phyloP scores from a whole-genome alignment of 1,140 invertebrate genomes.

The Bombus polaris region DNA sequence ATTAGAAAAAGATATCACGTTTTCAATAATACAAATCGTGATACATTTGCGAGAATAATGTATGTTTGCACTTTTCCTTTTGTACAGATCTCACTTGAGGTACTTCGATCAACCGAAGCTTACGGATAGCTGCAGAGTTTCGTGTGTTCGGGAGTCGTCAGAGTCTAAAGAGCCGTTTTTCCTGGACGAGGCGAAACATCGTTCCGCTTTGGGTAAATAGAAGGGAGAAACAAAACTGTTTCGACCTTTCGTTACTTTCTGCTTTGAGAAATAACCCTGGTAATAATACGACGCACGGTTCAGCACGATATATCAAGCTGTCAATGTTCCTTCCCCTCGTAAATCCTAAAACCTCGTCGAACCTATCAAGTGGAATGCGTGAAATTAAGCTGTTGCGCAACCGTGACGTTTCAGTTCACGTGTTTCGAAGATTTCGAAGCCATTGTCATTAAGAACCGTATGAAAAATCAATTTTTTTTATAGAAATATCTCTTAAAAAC shows the following conservation, averaged over 20 bases:
- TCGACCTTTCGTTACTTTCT: background rate
- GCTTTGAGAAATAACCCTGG: background rate
- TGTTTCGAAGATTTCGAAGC: background rate
- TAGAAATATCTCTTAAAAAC: background rate
- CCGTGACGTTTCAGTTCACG: rapidly evolving
- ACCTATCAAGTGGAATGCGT: background rate
- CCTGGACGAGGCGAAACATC: constrained; percentile 55
- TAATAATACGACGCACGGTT: background rate
- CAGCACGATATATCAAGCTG: background rate
- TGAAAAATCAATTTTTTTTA: background rate
- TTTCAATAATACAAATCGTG: no score
- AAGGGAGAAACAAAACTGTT: background rate
- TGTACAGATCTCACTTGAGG: constrained; percentile 21
- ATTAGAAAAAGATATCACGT: no score
- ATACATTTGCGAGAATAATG: no score
- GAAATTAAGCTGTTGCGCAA: background rate
- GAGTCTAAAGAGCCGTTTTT: constrained; percentile 53
- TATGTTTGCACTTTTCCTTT: background rate
- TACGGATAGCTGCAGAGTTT: constrained; percentile 35
- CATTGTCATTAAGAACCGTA: background rate
- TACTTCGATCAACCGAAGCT: constrained; percentile 51
- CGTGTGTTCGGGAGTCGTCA: constrained; percentile 12
- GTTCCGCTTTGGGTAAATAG: constrained; percentile 59
- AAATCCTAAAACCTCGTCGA: background rate
- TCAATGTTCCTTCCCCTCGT: background rate